A percentile compares a stretch with the other conserved stretches of the same genome.
These are phyloP conservation scores for Hoplodrina ambigua DNA, from an alignment of 2,888 invertebrate genomes.

Conservation along the genomic window DNA sequence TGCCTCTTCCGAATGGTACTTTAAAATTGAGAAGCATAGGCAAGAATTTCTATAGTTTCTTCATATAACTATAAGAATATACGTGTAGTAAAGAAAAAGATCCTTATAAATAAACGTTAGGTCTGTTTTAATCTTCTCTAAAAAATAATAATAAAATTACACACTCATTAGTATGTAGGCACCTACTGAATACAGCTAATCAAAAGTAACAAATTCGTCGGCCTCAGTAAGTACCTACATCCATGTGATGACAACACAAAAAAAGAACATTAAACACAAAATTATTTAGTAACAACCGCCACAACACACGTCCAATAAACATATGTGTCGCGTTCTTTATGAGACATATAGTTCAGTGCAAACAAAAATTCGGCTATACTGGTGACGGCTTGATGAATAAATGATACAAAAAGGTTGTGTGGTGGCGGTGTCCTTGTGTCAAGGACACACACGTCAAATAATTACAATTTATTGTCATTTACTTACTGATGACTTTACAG, in stretches of 20 bases:
- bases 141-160: too few relatives aligned
- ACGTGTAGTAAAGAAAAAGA: too few relatives aligned
- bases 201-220: background rate
- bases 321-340: slow-evolving; percentile 55
- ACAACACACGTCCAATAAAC: slow-evolving; percentile 55
- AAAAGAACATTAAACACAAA: slow-evolving; percentile 33
- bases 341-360: slow-evolving; percentile 60
- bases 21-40: too few relatives aligned
- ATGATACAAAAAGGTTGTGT: slow-evolving; percentile 57
- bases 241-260: slow-evolving; percentile 31
- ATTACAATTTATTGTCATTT: slow-evolving; percentile 55
- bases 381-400: slow-evolving; percentile 74
- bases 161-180: too few relatives aligned
- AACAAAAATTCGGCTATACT: slow-evolving; percentile 70
- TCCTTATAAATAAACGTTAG: too few relatives aligned
- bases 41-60: too few relatives aligned
- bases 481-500: slow-evolving; percentile 41
- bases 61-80: too few relatives aligned
- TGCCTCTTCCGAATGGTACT: too few relatives aligned
- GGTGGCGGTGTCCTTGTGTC: slow-evolving; percentile 42
- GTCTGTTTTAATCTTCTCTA: too few relatives aligned
- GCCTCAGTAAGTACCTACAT: slow-evolving; percentile 7
- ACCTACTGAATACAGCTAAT: background rate
- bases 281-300: slow-evolving; percentile 40
- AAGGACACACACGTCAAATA: slow-evolving; percentile 42